phyloP scores from a whole-genome alignment of 2,113 vertebrate species.

The Syrrhaptes paradoxus region DNA sequence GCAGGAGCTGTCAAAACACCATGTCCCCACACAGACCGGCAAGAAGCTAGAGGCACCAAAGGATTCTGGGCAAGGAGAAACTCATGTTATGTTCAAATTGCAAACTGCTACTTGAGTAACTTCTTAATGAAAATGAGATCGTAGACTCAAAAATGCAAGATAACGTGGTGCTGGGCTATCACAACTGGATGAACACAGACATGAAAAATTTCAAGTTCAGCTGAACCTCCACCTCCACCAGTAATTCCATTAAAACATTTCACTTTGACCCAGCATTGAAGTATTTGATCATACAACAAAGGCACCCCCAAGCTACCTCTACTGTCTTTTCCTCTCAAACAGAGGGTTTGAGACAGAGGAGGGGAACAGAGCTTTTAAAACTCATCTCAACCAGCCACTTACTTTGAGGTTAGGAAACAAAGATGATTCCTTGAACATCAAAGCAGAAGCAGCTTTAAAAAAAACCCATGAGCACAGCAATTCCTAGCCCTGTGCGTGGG shows the following conservation, averaged over 20 bases:
- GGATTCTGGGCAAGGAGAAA: neutral
- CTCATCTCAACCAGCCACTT: neutral
- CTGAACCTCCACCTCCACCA: neutral
- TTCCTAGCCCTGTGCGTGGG: neutral
- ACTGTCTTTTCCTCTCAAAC: neutral
- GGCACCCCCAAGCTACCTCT: neutral
- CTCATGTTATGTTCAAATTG: neutral
- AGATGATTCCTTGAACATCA: neutral
- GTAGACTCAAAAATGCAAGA: neutral
- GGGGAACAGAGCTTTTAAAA: neutral
- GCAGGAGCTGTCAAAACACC: neutral
- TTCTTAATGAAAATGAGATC: neutral
- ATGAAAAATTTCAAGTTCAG: neutral
- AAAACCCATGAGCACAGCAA: neutral
- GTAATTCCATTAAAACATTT: neutral
- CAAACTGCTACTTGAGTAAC: neutral
- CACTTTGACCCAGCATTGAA: neutral
- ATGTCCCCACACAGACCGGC: neutral
- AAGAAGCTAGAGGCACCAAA: neutral
- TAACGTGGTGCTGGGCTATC: neutral
- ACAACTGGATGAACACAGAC: neutral
- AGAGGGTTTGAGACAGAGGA: neutral
- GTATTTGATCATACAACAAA: neutral
- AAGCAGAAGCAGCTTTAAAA: neutral
- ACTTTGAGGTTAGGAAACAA: neutral